phyloP scores from a whole-genome alignment of 1,140 invertebrate species.

The Hetaerina americana region DNA sequence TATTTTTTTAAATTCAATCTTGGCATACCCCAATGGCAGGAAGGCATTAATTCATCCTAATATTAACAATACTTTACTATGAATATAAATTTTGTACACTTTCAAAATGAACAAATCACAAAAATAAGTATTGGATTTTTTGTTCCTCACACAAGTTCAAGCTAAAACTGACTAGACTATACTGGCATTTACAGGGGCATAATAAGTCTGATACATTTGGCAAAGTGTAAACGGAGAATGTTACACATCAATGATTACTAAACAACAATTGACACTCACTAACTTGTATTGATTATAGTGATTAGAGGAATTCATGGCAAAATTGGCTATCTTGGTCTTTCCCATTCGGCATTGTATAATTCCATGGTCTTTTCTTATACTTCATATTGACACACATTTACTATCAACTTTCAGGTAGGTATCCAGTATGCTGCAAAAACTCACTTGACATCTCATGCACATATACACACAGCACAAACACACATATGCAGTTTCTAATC shows the following conservation, averaged over 20 bases:
- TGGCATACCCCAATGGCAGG: constrained; percentile 19
- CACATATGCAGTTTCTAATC: background rate
- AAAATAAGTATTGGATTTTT: constrained; percentile 16
- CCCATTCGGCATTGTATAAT: background rate
- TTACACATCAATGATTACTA: background rate
- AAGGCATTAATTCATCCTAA: constrained; percentile 15
- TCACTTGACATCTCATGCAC: background rate
- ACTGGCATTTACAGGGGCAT: constrained; percentile 13
- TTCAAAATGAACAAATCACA: constrained; percentile 18
- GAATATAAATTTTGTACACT: constrained; percentile 19
- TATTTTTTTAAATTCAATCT: constrained; percentile 14
- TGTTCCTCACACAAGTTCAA: constrained; percentile 12
- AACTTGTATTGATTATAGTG: constrained; percentile 3
- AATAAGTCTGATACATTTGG: constrained; percentile 3
- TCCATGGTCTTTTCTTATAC: background rate
- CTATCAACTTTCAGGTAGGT: no score
- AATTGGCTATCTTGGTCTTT: background rate
- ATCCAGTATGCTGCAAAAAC: background rate
- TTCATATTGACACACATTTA: background rate
- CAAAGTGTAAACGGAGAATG: constrained; percentile 5
- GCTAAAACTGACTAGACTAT: constrained; percentile 16
- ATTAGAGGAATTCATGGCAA: background rate
- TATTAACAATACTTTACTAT: constrained; percentile 12
- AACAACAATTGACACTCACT: constrained; percentile 5
- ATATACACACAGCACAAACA: background rate